phyloP scores from a whole-genome alignment of 2,888 invertebrate species.

The Meloe dianella region DNA sequence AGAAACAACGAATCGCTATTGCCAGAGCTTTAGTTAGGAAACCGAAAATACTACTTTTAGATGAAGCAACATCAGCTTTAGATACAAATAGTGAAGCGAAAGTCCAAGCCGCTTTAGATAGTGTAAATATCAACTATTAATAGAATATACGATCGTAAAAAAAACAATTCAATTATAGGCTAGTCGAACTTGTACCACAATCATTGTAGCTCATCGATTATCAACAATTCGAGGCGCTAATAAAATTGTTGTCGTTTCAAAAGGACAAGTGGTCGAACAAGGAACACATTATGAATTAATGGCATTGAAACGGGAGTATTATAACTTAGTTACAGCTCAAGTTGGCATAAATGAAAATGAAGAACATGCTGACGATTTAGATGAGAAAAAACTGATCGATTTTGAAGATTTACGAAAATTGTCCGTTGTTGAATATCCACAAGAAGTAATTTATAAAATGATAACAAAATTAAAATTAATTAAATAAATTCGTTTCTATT shows the following conservation, averaged over 20 bases:
- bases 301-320: slow-evolving; percentile 70
- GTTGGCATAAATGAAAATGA: slow-evolving; percentile 38
- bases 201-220: slow-evolving; percentile 79
- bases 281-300: slow-evolving; percentile 76
- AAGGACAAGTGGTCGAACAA: slow-evolving; percentile 71
- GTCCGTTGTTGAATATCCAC: slow-evolving; percentile 11
- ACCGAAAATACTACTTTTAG: slow-evolving; percentile 78
- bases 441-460: slow-evolving; percentile 14
- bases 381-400: not conserved
- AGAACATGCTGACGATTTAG: not conserved
- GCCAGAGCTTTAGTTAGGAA: slow-evolving; percentile 84
- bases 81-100: slow-evolving; percentile 86
- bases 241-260: slow-evolving; percentile 73
- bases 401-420: slow-evolving; percentile 32
- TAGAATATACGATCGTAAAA: too few species aligned
- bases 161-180: slow-evolving; percentile 60
- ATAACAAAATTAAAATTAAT: not conserved
- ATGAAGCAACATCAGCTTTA: slow-evolving; percentile 90
- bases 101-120: slow-evolving; percentile 81
- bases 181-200: slow-evolving; percentile 75
- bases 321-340: slow-evolving; percentile 73
- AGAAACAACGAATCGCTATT: slow-evolving; percentile 90
- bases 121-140: too few species aligned
- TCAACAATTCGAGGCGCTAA: slow-evolving; percentile 77
- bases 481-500: not conserved